Evolutionary conservation across 2,797 vertebrate species (phyloP).

Genomic region (Petrocephalus sullivani): DNA sequence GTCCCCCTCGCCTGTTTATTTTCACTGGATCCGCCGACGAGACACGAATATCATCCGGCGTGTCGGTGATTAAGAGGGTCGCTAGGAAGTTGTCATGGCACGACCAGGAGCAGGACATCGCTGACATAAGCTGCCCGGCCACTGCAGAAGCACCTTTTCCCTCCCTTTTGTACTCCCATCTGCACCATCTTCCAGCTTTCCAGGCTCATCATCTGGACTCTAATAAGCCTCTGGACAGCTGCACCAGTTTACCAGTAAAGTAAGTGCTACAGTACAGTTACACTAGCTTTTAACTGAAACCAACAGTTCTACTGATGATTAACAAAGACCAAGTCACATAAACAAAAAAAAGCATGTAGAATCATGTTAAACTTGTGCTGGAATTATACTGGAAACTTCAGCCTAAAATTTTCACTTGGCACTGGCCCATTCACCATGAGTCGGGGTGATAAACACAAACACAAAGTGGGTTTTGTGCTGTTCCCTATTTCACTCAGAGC

Average conservation of each 20-base stretch:
- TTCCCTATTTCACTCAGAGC: neutral
- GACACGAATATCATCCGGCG: neutral
- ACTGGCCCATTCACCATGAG: neutral
- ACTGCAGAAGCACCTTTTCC: neutral
- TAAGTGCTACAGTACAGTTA: neutral
- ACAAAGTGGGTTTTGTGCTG: neutral
- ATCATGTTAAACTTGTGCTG: neutral
- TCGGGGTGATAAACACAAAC: neutral
- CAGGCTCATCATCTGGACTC: neutral
- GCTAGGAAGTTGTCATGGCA: neutral
- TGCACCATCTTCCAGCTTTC: neutral
- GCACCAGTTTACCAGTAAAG: neutral
- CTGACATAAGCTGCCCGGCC: neutral
- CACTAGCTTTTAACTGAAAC: neutral
- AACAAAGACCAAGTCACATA: neutral
- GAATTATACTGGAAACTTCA: slow-evolving; percentile 1
- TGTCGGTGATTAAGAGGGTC: neutral
- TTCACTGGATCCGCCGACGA: neutral
- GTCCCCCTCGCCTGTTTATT: neutral
- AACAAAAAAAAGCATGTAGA: neutral
- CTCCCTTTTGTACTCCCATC: neutral
- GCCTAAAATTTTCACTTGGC: neutral
- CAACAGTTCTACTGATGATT: neutral
- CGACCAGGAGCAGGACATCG: neutral
- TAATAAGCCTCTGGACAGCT: neutral